Percentiles rank a stretch among this genome's conserved stretches.
phyloP scores from a whole-genome alignment of 2,888 invertebrate genomes.

The Axea sp. region DNA sequence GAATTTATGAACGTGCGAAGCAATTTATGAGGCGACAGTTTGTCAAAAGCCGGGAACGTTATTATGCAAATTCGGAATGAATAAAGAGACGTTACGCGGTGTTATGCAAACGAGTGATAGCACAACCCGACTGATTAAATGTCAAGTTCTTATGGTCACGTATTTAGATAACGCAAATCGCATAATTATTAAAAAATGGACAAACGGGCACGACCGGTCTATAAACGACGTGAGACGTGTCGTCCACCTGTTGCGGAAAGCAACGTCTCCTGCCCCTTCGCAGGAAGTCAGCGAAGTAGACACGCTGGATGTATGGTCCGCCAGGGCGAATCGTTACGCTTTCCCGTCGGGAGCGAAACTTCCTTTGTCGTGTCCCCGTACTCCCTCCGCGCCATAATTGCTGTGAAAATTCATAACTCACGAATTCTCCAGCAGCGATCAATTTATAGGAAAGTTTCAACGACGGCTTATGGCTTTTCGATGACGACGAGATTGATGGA shows the following conservation, averaged over 20 bases:
- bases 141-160: slow-evolving; percentile 37
- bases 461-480: neutral
- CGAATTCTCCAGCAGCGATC: neutral
- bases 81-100: slow-evolving; percentile 35
- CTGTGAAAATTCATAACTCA: slow-evolving; percentile 9
- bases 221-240: slow-evolving; percentile 66
- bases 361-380: too few relatives aligned
- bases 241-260: slow-evolving; percentile 76
- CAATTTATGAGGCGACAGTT: slow-evolving; percentile 36
- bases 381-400: too few relatives aligned
- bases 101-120: slow-evolving; percentile 40
- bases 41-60: slow-evolving; percentile 39
- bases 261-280: slow-evolving; percentile 65
- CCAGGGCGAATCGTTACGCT: neutral
- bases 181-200: slow-evolving; percentile 59
- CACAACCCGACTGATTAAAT: slow-evolving; percentile 41
- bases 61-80: slow-evolving; percentile 48
- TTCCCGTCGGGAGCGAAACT: slow-evolving; percentile 5
- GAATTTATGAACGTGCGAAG: slow-evolving; percentile 12
- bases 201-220: slow-evolving; percentile 40
- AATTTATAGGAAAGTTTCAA: too few relatives aligned
- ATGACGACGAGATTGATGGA: neutral
- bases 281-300: slow-evolving; percentile 46
- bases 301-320: slow-evolving; percentile 43
- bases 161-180: slow-evolving; percentile 48